A percentile compares a stretch with the other conserved stretches of the same genome.
Conservation (phyloP, 2,888 invertebrate species). For the Julus scandinavius region DNA sequence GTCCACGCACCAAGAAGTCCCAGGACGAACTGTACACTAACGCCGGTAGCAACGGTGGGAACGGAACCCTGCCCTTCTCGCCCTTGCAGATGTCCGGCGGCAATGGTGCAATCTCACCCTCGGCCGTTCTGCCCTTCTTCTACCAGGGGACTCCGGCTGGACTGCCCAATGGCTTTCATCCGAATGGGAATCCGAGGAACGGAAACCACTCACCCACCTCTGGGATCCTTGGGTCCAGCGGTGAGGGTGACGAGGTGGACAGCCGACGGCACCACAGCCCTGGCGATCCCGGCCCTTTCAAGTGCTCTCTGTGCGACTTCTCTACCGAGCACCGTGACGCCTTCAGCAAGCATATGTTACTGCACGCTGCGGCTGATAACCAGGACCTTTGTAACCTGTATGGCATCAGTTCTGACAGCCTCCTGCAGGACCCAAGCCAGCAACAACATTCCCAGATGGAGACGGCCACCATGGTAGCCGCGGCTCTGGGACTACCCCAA, state of each 20-base stretch:
- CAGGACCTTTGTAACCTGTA: conserved; percentile 64
- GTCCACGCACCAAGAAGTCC: conserved; percentile 74
- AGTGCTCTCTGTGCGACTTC: conserved; percentile 67
- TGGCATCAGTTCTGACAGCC: conserved; percentile 63
- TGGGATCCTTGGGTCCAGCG: conserved; percentile 44
- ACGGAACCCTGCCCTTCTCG: conserved; percentile 71
- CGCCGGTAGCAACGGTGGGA: conserved; percentile 81
- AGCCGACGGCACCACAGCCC: conserved; percentile 56
- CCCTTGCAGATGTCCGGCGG: conserved; percentile 51
- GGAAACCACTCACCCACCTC: background rate
- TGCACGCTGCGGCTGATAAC: conserved; percentile 65
- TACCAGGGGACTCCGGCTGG: conserved; percentile 26
- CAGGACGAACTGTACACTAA: conserved; percentile 74
- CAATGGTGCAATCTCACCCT: conserved; percentile 40
- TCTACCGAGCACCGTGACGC: conserved; percentile 63
- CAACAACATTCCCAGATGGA: conserved; percentile 19
- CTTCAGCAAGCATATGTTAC: conserved; percentile 65
- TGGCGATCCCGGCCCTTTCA: conserved; percentile 58
- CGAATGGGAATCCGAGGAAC: conserved; percentile 41
- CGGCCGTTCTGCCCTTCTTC: conserved; percentile 55
- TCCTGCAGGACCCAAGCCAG: conserved; percentile 59
- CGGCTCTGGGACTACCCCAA: conserved; percentile 32
- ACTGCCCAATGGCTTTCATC: conserved; percentile 51
- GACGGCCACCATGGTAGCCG: background rate
- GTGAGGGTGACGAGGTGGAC: conserved; percentile 53